These are phyloP conservation scores for Glossosoma conforme DNA, from an alignment of 1,140 invertebrate species.

Conservation along the genomic window DNA sequence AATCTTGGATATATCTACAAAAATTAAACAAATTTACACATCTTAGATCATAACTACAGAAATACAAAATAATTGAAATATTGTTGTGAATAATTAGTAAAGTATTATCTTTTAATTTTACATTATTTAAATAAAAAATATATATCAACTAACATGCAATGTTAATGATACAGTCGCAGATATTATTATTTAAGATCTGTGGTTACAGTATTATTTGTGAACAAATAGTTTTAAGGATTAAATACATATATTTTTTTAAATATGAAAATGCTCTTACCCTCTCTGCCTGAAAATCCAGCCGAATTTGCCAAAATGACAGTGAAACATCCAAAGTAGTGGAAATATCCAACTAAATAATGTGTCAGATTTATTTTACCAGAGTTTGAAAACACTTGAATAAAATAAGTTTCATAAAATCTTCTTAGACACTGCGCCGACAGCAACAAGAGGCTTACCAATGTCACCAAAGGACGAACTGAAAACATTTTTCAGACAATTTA, in stretches of 20 bases:
- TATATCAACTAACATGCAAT: background rate
- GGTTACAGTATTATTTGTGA: background rate
- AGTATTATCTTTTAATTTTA: background rate
- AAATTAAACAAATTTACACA: constrained; percentile 5
- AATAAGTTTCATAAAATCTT: constrained; percentile 73
- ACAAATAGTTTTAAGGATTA: background rate
- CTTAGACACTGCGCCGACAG: constrained; percentile 64
- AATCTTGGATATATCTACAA: constrained; percentile 22
- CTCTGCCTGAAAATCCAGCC: constrained; percentile 60
- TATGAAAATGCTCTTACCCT: constrained; percentile 5
- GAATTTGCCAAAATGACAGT: constrained; percentile 66
- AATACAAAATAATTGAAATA: background rate
- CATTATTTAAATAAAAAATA: background rate
- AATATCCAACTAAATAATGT: constrained; percentile 69
- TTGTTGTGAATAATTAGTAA: background rate
- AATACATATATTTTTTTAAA: background rate
- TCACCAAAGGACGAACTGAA: constrained; percentile 54
- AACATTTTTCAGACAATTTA: constrained; percentile 28
- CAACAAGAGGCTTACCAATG: constrained; percentile 54
- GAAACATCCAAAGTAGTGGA: constrained; percentile 69
- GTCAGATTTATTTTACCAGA: constrained; percentile 70
- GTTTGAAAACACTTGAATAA: constrained; percentile 71
- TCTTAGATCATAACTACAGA: background rate
- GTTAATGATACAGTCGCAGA: background rate
- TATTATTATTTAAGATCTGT: background rate